These are phyloP conservation scores for Telmatherina bonti DNA, from an alignment of 2,797 vertebrate species.

Conservation along the genomic window DNA sequence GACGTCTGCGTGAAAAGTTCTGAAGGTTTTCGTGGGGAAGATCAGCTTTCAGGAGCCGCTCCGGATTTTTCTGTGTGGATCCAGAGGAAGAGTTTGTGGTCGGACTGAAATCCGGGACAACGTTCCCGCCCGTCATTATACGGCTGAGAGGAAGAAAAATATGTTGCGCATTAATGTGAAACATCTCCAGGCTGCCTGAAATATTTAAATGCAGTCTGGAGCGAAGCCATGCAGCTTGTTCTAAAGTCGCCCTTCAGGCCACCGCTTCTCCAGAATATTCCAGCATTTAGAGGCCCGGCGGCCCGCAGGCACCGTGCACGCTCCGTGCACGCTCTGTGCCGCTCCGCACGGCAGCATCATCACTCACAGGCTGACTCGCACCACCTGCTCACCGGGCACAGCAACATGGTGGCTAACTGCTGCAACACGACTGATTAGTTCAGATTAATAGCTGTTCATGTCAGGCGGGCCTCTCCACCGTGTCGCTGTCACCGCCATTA, in stretches of 20 bases:
- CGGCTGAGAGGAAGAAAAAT: slow-evolving; percentile 48
- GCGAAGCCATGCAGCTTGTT: slow-evolving; percentile 63
- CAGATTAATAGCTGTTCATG: slow-evolving; percentile 78
- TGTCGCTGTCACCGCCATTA: slow-evolving; percentile 72
- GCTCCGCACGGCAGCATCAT: slow-evolving; percentile 43
- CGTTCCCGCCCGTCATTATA: slow-evolving; percentile 6
- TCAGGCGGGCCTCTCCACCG: slow-evolving; percentile 60
- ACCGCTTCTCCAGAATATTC: slow-evolving; percentile 29
- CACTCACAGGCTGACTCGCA: slow-evolving; percentile 54
- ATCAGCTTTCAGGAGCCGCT: too few relatives aligned
- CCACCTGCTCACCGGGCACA: slow-evolving; percentile 59
- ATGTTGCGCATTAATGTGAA: slow-evolving; percentile 58
- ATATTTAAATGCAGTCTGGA: slow-evolving; percentile 72
- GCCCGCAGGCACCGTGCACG: slow-evolving; percentile 22
- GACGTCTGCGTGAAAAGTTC: too few relatives aligned
- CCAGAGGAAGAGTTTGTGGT: too few relatives aligned
- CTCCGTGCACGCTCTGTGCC: too few relatives aligned
- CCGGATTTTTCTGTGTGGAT: too few relatives aligned
- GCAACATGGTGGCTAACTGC: slow-evolving; percentile 62
- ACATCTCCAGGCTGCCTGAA: slow-evolving; percentile 57
- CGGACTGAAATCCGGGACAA: neutral
- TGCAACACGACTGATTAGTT: slow-evolving; percentile 68
- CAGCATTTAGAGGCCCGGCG: slow-evolving; percentile 30
- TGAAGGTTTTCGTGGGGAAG: too few relatives aligned
- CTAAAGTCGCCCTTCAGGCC: slow-evolving; percentile 49